A percentile compares a stretch with the other conserved stretches of the same genome.
Evolutionary conservation across 2,888 invertebrate species (phyloP).

Genomic region (Megalurothrips usitatus): DNA sequence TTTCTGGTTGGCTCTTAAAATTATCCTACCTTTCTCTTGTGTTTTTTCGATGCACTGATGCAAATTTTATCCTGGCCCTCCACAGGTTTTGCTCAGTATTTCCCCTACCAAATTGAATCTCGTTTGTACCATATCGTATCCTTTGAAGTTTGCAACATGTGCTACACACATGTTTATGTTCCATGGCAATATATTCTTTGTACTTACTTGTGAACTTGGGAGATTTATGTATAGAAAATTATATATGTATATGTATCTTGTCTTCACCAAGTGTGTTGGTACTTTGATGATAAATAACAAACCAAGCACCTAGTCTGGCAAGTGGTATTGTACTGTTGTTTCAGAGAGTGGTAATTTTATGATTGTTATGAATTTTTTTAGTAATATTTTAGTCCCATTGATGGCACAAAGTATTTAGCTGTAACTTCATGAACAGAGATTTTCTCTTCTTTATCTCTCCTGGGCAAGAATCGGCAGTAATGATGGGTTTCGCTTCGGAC

Average conservation of each 20-base stretch:
- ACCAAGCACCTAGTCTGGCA: constrained; percentile 16
- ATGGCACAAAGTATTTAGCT: constrained; percentile 20
- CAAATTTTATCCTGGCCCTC: background rate
- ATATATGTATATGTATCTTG: background rate
- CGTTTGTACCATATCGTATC: constrained; percentile 2
- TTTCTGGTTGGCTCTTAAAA: background rate
- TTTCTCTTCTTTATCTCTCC: background rate
- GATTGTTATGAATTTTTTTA: constrained; percentile 18
- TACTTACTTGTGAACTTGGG: constrained; percentile 12
- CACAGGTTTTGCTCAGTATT: background rate
- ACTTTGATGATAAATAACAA: background rate
- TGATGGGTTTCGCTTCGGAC: background rate
- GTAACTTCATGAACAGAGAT: background rate
- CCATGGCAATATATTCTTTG: constrained; percentile 20
- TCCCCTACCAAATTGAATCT: background rate
- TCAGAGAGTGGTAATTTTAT: constrained; percentile 5
- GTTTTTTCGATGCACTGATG: too few species aligned
- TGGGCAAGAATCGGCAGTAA: background rate
- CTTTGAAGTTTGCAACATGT: background rate
- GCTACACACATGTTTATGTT: background rate
- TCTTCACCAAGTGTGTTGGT: constrained; percentile 7
- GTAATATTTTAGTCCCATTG: background rate
- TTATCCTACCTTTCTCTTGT: background rate
- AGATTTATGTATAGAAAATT: background rate
- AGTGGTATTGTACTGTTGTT: constrained; percentile 13